A percentile compares a stretch with the other conserved stretches of the same genome.
phyloP scores from a whole-genome alignment of 1,140 invertebrate genomes.

The Tetramorium simillimum region DNA sequence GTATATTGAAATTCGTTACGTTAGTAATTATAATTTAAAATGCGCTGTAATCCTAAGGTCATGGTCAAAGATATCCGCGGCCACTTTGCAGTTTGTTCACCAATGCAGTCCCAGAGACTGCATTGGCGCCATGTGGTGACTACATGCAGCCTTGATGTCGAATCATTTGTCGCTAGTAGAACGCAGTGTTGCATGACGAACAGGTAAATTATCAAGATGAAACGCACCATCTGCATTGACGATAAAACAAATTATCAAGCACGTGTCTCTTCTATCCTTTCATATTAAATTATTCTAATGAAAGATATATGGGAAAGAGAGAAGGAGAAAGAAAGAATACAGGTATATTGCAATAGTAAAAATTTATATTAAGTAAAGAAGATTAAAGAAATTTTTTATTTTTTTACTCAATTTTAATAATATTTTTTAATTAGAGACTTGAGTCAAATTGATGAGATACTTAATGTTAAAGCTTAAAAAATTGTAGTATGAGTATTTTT shows the following conservation, averaged over 20 bases:
- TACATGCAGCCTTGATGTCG: not conserved
- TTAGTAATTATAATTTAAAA: conserved; percentile 23
- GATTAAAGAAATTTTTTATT: not conserved
- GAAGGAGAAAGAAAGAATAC: too few species aligned
- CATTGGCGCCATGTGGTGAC: not conserved
- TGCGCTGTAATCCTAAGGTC: not conserved
- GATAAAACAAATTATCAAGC: not conserved
- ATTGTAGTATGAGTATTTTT: not conserved
- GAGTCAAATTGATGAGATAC: not conserved
- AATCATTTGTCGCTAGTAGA: conserved; percentile 5
- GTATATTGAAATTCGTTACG: not conserved
- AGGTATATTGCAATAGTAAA: not conserved
- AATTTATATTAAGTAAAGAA: not conserved
- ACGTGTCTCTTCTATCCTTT: not conserved
- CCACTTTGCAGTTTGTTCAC: not conserved
- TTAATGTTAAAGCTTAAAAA: not conserved
- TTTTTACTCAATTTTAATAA: not conserved
- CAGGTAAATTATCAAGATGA: not conserved
- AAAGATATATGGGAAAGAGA: not conserved
- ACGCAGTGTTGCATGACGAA: not conserved
- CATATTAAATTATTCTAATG: not conserved
- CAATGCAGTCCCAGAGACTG: not conserved
- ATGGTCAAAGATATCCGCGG: not conserved
- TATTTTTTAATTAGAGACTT: not conserved
- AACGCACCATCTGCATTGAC: conserved; percentile 5